Evolutionary conservation across 2,888 invertebrate species (phyloP).

Genomic region (Phragmatobia fuliginosa): DNA sequence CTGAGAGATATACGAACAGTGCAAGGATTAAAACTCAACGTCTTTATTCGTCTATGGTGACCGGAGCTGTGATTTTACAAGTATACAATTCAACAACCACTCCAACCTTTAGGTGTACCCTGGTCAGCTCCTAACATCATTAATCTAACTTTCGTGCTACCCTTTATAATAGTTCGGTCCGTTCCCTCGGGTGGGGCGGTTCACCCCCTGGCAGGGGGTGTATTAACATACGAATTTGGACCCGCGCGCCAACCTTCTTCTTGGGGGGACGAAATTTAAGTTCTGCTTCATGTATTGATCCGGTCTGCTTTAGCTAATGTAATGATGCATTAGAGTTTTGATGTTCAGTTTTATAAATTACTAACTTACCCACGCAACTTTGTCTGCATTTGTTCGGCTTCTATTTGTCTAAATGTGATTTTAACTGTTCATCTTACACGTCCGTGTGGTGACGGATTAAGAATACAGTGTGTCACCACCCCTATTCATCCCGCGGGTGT

Average conservation of each 20-base stretch:
- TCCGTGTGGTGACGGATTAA: too few species aligned
- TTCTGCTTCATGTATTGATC: conserved; percentile 84
- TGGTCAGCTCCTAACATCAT: conserved; percentile 87
- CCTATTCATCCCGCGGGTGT: too few species aligned
- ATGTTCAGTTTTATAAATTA: conserved; percentile 16
- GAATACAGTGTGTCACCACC: too few species aligned
- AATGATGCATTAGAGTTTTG: conserved; percentile 51
- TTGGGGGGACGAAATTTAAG: conserved; percentile 84
- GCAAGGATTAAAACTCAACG: neutral
- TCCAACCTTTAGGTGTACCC: conserved; percentile 58
- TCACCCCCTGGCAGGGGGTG: conserved; percentile 60
- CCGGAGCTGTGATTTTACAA: neutral
- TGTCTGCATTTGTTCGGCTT: too few species aligned
- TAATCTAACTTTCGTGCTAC: conserved; percentile 87
- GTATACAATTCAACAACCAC: conserved; percentile 35
- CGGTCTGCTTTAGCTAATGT: conserved; percentile 68
- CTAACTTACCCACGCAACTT: too few species aligned
- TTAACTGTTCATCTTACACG: too few species aligned
- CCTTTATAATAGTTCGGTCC: conserved; percentile 87
- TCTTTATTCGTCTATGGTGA: neutral
- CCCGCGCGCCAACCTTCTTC: conserved; percentile 81
- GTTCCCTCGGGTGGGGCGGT: conserved; percentile 71
- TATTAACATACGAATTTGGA: conserved; percentile 86
- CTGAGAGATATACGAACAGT: neutral
- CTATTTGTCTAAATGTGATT: too few species aligned